Conservation (phyloP, 2,797 vertebrate species). For the Decapterus maruadsi region DNA sequence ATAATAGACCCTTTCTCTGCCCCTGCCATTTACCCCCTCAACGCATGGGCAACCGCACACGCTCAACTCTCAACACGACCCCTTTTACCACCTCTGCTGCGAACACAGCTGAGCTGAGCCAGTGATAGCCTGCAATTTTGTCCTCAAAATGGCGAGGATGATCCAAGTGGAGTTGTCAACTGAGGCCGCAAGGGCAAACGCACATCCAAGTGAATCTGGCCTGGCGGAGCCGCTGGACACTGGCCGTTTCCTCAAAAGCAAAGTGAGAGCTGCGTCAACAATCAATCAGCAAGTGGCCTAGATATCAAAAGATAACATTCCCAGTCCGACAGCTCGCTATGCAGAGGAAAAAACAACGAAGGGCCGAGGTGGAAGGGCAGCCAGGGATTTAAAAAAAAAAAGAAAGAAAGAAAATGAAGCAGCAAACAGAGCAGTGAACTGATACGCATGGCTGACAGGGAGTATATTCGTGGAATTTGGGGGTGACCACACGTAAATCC, state of each 20-base stretch:
- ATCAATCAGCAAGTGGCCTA: constrained; percentile 49
- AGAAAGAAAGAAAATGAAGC: constrained; percentile 19
- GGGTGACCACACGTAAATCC: constrained; percentile 54
- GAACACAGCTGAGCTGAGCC: neutral
- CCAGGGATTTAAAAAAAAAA: neutral
- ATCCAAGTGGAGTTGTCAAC: neutral
- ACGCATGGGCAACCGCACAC: constrained; percentile 9
- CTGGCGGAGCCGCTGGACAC: neutral
- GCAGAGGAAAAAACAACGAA: constrained; percentile 55
- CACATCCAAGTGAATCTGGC: neutral
- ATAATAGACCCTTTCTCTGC: constrained; percentile 60
- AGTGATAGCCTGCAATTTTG: constrained; percentile 3
- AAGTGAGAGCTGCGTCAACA: constrained; percentile 36
- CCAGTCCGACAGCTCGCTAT: constrained; percentile 29
- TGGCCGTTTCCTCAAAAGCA: constrained; percentile 55
- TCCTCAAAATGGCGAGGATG: constrained; percentile 12
- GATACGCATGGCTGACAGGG: constrained; percentile 46
- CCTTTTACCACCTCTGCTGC: constrained; percentile 34
- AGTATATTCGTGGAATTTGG: constrained; percentile 59
- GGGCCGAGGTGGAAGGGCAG: constrained; percentile 52
- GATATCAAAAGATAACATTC: constrained; percentile 57
- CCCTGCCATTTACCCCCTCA: constrained; percentile 32
- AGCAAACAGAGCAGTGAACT: constrained; percentile 24
- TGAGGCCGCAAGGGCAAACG: neutral
- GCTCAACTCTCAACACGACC: neutral